Conservation (phyloP, 2,888 invertebrate genomes). For the Sialis lutaria region DNA sequence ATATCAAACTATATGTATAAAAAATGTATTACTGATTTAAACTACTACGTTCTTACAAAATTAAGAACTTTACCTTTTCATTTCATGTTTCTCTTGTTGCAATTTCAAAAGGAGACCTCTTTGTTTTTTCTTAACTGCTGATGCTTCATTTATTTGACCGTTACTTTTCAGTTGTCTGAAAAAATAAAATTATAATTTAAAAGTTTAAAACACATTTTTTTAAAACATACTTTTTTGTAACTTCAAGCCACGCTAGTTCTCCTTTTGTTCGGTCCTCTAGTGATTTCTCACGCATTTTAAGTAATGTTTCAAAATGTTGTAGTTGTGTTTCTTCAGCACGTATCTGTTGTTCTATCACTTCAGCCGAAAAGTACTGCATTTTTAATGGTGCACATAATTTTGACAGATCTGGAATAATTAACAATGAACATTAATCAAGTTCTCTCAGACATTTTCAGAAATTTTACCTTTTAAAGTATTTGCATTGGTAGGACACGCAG, state of each 20-base stretch:
- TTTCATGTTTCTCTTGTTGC: slow-evolving; percentile 49
- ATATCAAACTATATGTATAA: background rate
- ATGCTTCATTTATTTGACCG: slow-evolving; percentile 34
- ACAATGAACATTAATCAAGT: background rate
- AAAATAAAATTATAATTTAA: slow-evolving; percentile 5
- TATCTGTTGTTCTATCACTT: slow-evolving; percentile 35
- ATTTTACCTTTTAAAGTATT: too few species aligned
- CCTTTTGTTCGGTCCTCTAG: slow-evolving; percentile 47
- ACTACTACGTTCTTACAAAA: background rate
- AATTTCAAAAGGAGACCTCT: slow-evolving; percentile 43
- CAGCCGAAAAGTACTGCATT: background rate
- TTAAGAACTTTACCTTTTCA: slow-evolving; percentile 31
- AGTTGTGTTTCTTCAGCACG: slow-evolving; percentile 48
- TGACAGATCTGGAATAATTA: background rate
- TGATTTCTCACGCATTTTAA: slow-evolving; percentile 48
- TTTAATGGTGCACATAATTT: background rate
- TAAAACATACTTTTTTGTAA: slow-evolving; percentile 35
- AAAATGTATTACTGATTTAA: background rate
- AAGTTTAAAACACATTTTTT: slow-evolving; percentile 1
- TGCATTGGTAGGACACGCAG: too few species aligned
- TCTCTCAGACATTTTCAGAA: too few species aligned
- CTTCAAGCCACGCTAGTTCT: slow-evolving; percentile 44
- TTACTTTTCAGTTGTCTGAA: slow-evolving; percentile 31
- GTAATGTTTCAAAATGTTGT: slow-evolving; percentile 42
- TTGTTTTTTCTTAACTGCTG: slow-evolving; percentile 47